Percentiles rank a stretch among this genome's conserved stretches.
phyloP scores from a whole-genome alignment of 2,797 vertebrate species.

The Chaetophractus vellerosus region DNA sequence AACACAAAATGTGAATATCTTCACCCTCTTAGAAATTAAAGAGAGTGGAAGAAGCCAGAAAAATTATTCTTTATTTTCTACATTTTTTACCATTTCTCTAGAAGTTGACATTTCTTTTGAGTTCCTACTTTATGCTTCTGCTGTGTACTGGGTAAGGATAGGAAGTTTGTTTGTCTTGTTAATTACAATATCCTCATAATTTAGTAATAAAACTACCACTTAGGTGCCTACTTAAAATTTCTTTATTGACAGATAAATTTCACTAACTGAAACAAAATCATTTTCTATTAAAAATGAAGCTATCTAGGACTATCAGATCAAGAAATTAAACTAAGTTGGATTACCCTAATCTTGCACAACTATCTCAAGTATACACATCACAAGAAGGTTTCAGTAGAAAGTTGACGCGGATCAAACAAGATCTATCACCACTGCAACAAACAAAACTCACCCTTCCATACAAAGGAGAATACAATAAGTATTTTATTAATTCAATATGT shows the following conservation, averaged over 20 bases:
- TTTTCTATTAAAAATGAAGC: slow-evolving; percentile 58
- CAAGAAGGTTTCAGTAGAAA: not conserved
- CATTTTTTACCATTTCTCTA: slow-evolving; percentile 46
- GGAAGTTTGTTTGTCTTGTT: not conserved
- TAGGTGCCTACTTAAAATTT: slow-evolving; percentile 14
- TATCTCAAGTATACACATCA: not conserved
- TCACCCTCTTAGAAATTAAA: slow-evolving; percentile 24
- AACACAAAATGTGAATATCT: slow-evolving; percentile 55
- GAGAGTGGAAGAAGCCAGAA: not conserved
- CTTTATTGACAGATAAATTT: slow-evolving; percentile 36
- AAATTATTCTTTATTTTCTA: slow-evolving; percentile 12
- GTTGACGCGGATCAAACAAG: not conserved
- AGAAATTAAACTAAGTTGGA: not conserved
- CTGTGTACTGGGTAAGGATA: not conserved
- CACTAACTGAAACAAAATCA: slow-evolving; percentile 49
- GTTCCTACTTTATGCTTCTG: not conserved
- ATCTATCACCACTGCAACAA: not conserved
- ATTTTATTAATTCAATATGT: not conserved
- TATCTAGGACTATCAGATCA: not conserved
- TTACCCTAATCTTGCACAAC: not conserved
- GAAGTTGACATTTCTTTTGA: not conserved
- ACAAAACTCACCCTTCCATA: not conserved
- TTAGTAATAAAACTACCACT: slow-evolving; percentile 11
- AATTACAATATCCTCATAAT: not conserved
- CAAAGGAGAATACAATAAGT: not conserved